Base-by-base conservation (phyloP, 2,797 vertebrate species). In the Pipistrellus kuhlii region DNA sequence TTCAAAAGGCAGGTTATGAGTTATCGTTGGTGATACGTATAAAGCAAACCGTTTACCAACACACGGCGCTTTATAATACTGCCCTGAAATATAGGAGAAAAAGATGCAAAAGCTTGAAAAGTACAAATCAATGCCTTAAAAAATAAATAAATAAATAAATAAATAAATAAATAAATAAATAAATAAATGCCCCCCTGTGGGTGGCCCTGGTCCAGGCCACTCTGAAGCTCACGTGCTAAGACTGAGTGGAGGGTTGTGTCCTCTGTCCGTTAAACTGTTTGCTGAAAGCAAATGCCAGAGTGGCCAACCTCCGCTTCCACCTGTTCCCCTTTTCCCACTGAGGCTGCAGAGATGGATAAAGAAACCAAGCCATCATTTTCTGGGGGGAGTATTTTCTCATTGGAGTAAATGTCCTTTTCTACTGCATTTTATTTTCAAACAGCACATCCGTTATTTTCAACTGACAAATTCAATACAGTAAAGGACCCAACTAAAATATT, bases 391-490 rank as follows among this genome's bases (percentile, higher is more conserved):
- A 51, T 91, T 64, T 91, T 48, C 46, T 86, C 69, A 57, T 10
- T 35, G 38, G 6, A 51, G 14, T 80, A 55, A 66, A 71, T 3
- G 62, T 76, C 35, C 83, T 91, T 57, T 46, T 25, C 83, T 13
- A 20, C 44, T 51, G 81, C 8, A 17, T 83, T 83, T 85, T 35
- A 82, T 92, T 94, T 85, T 93, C 44, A 86, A 86, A 81, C 12
- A 76, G 83, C 6, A 32, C 9, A n/a, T 62, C 38, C 25, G 21
- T 86, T 92, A 84, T 84, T 86, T 90, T 77, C 44, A 72, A 51
- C 51, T n/a, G 53, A 85, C 2, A 69, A 35, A 35, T 90, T 86
- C 64, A 73, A 32, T 27, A 76, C 13, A 30, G 53, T 32, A 53
- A 85, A 83, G 44, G 71, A 84, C 68, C 76, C 32, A 73, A 21